Conservation (phyloP, 2,888 invertebrate genomes). For the Acrocyrtus sp. region DNA sequence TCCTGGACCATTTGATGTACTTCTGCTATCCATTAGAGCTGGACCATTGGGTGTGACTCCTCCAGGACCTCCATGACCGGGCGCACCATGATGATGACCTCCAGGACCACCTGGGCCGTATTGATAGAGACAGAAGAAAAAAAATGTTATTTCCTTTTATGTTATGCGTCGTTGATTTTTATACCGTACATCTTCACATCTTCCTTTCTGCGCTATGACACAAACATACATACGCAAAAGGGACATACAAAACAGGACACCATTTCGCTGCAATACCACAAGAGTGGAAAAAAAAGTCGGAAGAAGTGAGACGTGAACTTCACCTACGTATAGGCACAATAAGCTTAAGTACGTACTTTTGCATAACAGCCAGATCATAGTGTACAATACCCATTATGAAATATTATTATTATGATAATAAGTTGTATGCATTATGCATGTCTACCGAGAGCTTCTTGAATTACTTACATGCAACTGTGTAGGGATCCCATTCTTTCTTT, state of each 20-base stretch:
- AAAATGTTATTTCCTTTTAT: constrained; percentile 37
- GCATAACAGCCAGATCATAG: constrained; percentile 32
- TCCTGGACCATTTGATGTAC: constrained; percentile 70
- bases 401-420: constrained; percentile 51
- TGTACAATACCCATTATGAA: too few relatives aligned
- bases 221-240: constrained; percentile 19
- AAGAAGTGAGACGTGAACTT: constrained; percentile 32
- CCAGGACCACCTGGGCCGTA: constrained; percentile 66
- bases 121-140: constrained; percentile 28
- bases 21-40: constrained; percentile 68
- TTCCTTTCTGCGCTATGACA: background rate
- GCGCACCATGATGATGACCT: constrained; percentile 69
- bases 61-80: constrained; percentile 66
- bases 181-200: constrained; percentile 13
- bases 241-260: constrained; percentile 20
- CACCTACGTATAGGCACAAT: constrained; percentile 35
- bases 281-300: constrained; percentile 22
- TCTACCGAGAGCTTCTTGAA: constrained; percentile 49
- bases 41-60: constrained; percentile 60
- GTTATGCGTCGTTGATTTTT: constrained; percentile 49
- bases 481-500: constrained; percentile 13
- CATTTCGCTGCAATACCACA: constrained; percentile 21
- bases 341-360: constrained; percentile 32
- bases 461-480: constrained; percentile 38
- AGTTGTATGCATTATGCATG: constrained; percentile 49